Conservation (phyloP, 1,140 invertebrate genomes). For the Tigriopus japonicus region DNA sequence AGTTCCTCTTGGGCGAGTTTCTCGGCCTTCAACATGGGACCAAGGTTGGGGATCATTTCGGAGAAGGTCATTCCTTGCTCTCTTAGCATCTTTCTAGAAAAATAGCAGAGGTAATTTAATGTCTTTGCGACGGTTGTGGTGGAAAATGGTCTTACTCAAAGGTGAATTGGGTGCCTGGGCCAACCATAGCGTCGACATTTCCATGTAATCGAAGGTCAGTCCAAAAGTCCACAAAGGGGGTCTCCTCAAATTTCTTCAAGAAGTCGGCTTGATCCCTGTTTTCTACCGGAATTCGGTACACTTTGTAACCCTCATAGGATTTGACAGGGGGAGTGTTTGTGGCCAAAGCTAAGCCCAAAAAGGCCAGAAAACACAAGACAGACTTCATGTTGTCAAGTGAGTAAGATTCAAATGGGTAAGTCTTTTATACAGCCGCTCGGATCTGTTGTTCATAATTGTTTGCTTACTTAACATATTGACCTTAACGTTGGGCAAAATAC, state of each 20-base stretch:
- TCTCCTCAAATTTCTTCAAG: neutral
- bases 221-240: neutral
- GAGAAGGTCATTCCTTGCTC: neutral
- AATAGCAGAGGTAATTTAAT: neutral
- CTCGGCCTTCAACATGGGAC: neutral
- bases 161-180: no score
- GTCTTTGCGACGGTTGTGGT: neutral
- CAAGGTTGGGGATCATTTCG: neutral
- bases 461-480: no score
- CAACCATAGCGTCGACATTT: neutral
- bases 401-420: no score
- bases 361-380: no score
- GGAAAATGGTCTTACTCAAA: neutral
- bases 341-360: no score
- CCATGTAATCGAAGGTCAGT: neutral
- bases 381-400: no score
- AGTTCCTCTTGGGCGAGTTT: neutral
- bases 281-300: neutral
- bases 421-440: no score
- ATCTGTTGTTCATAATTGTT: no score
- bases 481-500: no score
- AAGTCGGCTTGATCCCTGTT: neutral
- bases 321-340: no score
- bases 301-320: no score
- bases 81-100: neutral